Evolutionary conservation across 1,140 invertebrate genomes (phyloP).

Genomic region (Drosophila subobscura): DNA sequence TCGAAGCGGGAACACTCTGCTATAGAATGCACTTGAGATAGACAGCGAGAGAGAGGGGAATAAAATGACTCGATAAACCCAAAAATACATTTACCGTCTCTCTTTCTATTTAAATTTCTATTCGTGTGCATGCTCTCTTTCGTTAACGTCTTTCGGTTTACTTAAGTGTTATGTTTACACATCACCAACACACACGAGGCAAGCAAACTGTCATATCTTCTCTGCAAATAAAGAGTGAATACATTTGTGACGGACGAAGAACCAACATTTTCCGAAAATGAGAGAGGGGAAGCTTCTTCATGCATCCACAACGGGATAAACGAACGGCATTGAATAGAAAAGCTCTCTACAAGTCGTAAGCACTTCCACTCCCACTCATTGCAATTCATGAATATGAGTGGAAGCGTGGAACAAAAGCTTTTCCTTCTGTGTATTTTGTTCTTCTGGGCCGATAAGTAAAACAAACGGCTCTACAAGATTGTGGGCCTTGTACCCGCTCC

Average conservation of each 20-base stretch:
- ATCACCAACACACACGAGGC: not conserved
- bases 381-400: slow-evolving; percentile 11
- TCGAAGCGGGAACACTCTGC: slow-evolving; percentile 57
- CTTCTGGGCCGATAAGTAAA: slow-evolving; percentile 60
- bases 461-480: slow-evolving; percentile 59
- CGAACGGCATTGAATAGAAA: slow-evolving; percentile 6
- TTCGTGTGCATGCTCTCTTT: not conserved
- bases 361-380: slow-evolving; percentile 21
- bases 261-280: not conserved
- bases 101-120: slow-evolving; percentile 18
- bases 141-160: slow-evolving; percentile 3
- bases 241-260: slow-evolving; percentile 22
- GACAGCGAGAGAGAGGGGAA: not conserved
- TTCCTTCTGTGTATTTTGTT: slow-evolving; percentile 52
- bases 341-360: slow-evolving; percentile 2
- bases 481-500: slow-evolving; percentile 6
- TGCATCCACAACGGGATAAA: not conserved
- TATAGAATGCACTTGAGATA: slow-evolving; percentile 8
- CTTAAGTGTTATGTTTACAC: not conserved
- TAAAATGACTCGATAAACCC: slow-evolving; percentile 5
- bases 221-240: slow-evolving; percentile 2
- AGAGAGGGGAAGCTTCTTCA: not conserved
- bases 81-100: slow-evolving; percentile 26
- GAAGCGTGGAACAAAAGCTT: slow-evolving; percentile 14
- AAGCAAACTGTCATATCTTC: not conserved